Evolutionary conservation across 1,140 invertebrate species (phyloP), one percentile per base, ranked within the genome.

Genomic region (Stratiolaelaps scimitus): DNA sequence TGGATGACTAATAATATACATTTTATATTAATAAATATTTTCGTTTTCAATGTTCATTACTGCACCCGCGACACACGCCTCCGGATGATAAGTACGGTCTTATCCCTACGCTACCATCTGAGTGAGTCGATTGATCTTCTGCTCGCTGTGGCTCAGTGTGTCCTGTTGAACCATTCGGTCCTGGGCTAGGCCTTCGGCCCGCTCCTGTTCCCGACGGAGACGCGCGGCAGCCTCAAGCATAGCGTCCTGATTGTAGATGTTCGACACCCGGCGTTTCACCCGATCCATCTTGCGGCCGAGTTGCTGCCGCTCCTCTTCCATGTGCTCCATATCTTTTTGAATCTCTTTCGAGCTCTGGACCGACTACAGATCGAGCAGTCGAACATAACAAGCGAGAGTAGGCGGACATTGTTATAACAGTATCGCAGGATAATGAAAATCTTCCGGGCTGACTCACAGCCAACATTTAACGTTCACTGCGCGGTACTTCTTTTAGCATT

Each of bases 251-350:
- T 71, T 68, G 66, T 64, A 67, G 48, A 64, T 28, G 26, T 34
- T 67, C 73, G 72, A 65, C 68, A 80, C 80, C 76, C 83, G 84
- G 71, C 81, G 79, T 65, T 83, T 81, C 19, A 86, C 77, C 69
- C 84, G 79, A 70, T 87, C 85, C 68, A 88, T 83, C 66, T 87
- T 80, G 70, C 83, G 82, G 66, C 77, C 70, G 15, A 85, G 77
- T 70, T 86, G 84, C 72, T 90, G 86, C 73, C 84, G 85, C 74
- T 92, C 88, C 30, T 86, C 83, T 70, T 89, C 86, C 87, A 92
- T 90, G 43, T 87, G 83, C 71, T 83, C 81, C 10, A 89, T 83
- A 72, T 90, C 87, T 69, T 83, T 83, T 67, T 73, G 76, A 56
- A 80, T 77, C 69, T 80, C 80, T 65, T 71, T 68, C 45, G 43